Evolutionary conservation across 2,113 vertebrate genomes (phyloP), one percentile per base, ranked within the genome.

Genomic region (Lycocorax pyrrhopterus): DNA sequence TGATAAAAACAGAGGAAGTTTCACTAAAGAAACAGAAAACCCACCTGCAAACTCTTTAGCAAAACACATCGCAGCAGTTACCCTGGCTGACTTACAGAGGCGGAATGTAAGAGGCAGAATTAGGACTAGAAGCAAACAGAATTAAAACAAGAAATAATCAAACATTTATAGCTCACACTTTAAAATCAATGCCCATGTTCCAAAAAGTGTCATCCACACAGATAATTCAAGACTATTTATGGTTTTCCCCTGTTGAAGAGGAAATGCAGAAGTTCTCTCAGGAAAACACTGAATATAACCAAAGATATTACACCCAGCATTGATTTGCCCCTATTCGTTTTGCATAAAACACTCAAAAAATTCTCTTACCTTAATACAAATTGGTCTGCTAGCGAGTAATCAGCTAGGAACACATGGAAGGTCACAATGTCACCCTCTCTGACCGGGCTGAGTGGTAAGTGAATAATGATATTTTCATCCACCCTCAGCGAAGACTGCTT

Each of bases 351-450:
- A 79, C 35, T 84, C 79, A 0, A 81, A 88, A 88, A 80, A 72
- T 60, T 69, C 52, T 44, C 98, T 97, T 97, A 99, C 99, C 99
- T 98, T 47, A 99, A 91, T 2, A 98, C 98, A 95, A 99, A 99
- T 95, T 98, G 98, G 53, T 99, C 98, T 55, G 93, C 97, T 44
- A 94, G 88, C 0, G 99, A 98, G 69, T 97, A 94, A 3, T 98
- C 97, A 83, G 97, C 97, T 97, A 99, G 98, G 78, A 98, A 98
- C 53, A 99, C 82, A 14, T 98, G 96, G 77, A 99, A 99, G 58
- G 98, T 98, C 89, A 99, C 98, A 3, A 97, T 97, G 35, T 98
- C 99, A 23, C 99, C 99, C 58, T 99, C 98, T 55, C 98, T 98
- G 72, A 99, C 96, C 0, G 99, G 98, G 82, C 98, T 98, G 72